Evolutionary conservation across 2,113 vertebrate species (phyloP), one percentile per base, ranked within the genome.

Genomic region (Brachyhypopomus occidentalis): DNA sequence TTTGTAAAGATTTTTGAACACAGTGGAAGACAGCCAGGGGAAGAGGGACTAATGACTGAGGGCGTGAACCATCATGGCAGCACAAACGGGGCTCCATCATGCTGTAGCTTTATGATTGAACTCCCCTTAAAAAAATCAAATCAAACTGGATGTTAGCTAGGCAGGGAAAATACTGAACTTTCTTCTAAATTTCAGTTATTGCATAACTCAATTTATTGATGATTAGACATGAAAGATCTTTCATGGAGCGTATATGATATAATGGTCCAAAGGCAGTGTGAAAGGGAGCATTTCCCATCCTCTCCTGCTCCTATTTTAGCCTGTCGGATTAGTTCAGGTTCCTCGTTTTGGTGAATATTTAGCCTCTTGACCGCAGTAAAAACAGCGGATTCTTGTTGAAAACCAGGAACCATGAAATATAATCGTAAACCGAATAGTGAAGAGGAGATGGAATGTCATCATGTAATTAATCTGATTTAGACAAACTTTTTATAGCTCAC

Each of bases 311-410:
- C 66, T 70, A 41, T 41, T 70, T 41, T 41, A 70, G 66, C 38
- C 20, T n/a, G 30, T 2, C 36, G 41, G 59, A 25, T 63, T 4
- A 23, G 3, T 17, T 19, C 9, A n/a, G 11, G 36, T 62, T 72
- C 55, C 55, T 71, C 34, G 19, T 72, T 79, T 34, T 58, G 8
- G 22, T 60, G 59, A 79, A 79, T 72, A 63, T 2, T 62, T 27
- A 22, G 1, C 41, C 5, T 41, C 41, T 30, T n/a, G 1, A 11
- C 36, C 14, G 25, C 0, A 41, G 34, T 2, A 41, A 19, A n/a
- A 78, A 41, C 41, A 41, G 41, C 41, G 5, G 41, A 41, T 6
- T 41, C 41, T 52, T 52, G 45, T 76, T 52, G 36, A 77, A 25
- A 66, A 77, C 8, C 23, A 77, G 60, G 17, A 66, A 22, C 38